Evolutionary conservation across 1,140 invertebrate species (phyloP), one percentile per base, ranked within the genome.

Genomic region (Drosophila watanabei): DNA sequence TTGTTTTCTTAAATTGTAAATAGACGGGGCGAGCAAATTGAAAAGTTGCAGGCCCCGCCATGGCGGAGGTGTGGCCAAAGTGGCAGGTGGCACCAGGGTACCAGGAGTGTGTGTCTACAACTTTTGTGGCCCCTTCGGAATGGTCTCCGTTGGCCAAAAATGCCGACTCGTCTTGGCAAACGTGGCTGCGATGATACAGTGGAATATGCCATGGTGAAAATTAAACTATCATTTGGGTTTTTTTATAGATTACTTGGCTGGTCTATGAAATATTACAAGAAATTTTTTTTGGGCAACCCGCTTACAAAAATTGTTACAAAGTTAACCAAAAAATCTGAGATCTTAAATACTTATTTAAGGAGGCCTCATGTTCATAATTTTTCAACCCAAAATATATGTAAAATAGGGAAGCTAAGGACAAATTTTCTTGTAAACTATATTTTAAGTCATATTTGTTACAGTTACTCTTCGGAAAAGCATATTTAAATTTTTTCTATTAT

Each of bases 1-100:
- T 68, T 54, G 49, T 75, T 69, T 81, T 62, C 60, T 61, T 33
- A 76, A 83, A 87, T 80, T 66, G 59, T 75, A 83, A 88, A 76
- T 82, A 75, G 49, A 59, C 60, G 66, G 46, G 66, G 41, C 58
- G 62, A 56, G 45, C 72, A 83, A 79, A 87, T 88, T 88, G 66
- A 83, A 87, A 83, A 80, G 52, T 68, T 82, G 60, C 46, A 64
- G 54, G 54, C 54, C 33, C 54, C 35, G 69, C 57, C 59, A 57
- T 16, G 54, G 41, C 54, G 58, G 37, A 35, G 70, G 54, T 32
- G 45, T 48, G 57, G 57, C 33, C 61, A 56, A 63, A 56, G 54
- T 56, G 54, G 54, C 54, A 56, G 54, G 54, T 56, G 54, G 52
- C 52, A 35, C 10, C 33, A 20, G 32, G 13, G 52, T 32, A 35